Evolutionary conservation across 2,888 invertebrate genomes (phyloP).

Genomic region (Ferdinandea cuprea): DNA sequence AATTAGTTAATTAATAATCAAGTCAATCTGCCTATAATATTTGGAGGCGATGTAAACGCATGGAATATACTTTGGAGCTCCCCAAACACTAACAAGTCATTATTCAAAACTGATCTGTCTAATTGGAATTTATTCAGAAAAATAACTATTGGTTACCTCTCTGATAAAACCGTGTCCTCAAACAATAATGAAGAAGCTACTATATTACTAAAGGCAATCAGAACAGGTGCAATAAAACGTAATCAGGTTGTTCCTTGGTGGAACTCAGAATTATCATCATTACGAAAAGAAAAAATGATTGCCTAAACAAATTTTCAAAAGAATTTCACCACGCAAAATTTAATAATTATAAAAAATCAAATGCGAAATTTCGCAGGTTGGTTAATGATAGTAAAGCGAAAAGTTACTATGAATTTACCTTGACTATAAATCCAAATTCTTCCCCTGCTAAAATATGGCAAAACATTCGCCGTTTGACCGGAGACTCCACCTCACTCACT

Average conservation of each 20-base stretch:
- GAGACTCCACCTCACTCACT: neutral
- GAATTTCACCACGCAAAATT: neutral
- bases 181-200: constrained; percentile 17
- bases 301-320: constrained; percentile 12
- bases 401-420: constrained; percentile 6
- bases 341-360: constrained; percentile 8
- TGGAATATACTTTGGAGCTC: constrained; percentile 27
- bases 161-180: neutral
- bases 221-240: constrained; percentile 5
- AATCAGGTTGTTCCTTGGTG: neutral
- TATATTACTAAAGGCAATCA: neutral
- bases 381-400: constrained; percentile 17
- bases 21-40: neutral
- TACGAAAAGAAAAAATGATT: constrained; percentile 20
- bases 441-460: constrained; percentile 2
- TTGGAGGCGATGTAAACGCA: constrained; percentile 3
- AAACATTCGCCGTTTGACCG: constrained; percentile 11
- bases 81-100: neutral
- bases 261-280: too few relatives aligned
- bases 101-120: constrained; percentile 18
- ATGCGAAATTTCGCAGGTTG: too few relatives aligned
- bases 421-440: constrained; percentile 1
- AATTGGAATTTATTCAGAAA: constrained; percentile 1
- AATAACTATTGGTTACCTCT: neutral
- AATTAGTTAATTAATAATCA: too few relatives aligned